Evolutionary conservation across 2,888 invertebrate genomes (phyloP), one percentile per base, ranked within the genome.

Genomic region (Rhyacophila evoluta): DNA sequence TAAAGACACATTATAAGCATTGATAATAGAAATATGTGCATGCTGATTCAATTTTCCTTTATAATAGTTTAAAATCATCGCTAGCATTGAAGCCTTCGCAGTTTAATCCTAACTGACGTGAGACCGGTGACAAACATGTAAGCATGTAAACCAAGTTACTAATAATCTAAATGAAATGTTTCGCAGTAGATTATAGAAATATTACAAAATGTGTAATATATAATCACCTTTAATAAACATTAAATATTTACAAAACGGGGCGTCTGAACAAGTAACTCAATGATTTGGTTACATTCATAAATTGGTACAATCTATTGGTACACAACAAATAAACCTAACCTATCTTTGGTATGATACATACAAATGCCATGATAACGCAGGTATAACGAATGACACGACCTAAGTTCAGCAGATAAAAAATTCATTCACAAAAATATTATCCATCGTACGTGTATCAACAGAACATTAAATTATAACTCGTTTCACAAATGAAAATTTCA

Each of bases 371-470:
- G 55, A 19, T 19, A 19, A 55, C 19, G 19, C 12, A 15, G 15
- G 15, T 55, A 2, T 8, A 25, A 19, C 19, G 19, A 55, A 55
- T 55, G 19, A 19, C 1, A 8, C 4, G 15, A 55, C 19, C 55
- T 19, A 8, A 6, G 25, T 25, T 19, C 19, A 19, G 6, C 0
- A 55, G 19, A 55, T 25, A 15, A 25, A 25, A 1, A 55, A 55
- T 55, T 55, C 55, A 55, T 55, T 55, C 55, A 55, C 55, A 55
- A 55, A 55, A 55, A 41, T n/a, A n/a, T n/a, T n/a, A n/a, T n/a
- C n/a, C n/a, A n/a, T n/a, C n/a, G n/a, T n/a, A n/a, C n/a, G n/a
- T n/a, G n/a, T n/a, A n/a, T n/a, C n/a, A n/a, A n/a, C n/a, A n/a
- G n/a, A n/a, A n/a, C n/a, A n/a, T n/a, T n/a, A n/a, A n/a, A n/a